Evolutionary conservation across 2,113 vertebrate species (phyloP), one percentile per base, ranked within the genome.

Genomic region (Anolis carolinensis): DNA sequence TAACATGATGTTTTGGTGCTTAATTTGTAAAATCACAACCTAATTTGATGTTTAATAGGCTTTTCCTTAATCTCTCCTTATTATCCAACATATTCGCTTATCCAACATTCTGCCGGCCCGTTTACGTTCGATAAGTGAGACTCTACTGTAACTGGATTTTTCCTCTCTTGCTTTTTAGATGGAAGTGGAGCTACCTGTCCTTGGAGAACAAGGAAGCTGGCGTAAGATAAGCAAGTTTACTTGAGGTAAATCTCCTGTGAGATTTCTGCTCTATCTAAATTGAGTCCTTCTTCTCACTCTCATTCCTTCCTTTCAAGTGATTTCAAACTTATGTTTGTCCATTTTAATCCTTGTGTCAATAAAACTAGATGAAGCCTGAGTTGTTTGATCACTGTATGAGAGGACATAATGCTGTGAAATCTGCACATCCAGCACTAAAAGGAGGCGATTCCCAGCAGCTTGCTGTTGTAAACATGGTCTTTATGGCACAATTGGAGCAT

Each of bases 201-300:
- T 52, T 84, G 44, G 30, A n/a, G 59, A 67, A n/a, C 75, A 74
- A 88, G 76, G 82, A 79, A 80, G 20, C 30, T 55, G 48, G 68
- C 68, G 39, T 52, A 74, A 36, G 30, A 55, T 59, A 74, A 74
- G 59, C 32, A 84, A 84, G 75, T 67, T 65, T 71, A 87, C 77
- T 75, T 88, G 87, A 88, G 77, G 87, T 74, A 67, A 80, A 30
- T 32, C 8, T 75, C 72, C 4, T 81, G 25, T 3, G 7, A 65
- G 25, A 34, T 34, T 78, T 70, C 27, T n/a, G 14, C 73, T 80
- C 36, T 13, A 34, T 50, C 30, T 63, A 34, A 65, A 30, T 71
- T 9, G 34, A 7, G 32, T n/a, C 13, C 34, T 36, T 13, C 55
- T 50, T 52, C 55, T 52, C 44, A 32, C 48, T 75, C 36, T 2